phyloP scores from a whole-genome alignment of 2,888 invertebrate species.

The Ptilodon capucinus region DNA sequence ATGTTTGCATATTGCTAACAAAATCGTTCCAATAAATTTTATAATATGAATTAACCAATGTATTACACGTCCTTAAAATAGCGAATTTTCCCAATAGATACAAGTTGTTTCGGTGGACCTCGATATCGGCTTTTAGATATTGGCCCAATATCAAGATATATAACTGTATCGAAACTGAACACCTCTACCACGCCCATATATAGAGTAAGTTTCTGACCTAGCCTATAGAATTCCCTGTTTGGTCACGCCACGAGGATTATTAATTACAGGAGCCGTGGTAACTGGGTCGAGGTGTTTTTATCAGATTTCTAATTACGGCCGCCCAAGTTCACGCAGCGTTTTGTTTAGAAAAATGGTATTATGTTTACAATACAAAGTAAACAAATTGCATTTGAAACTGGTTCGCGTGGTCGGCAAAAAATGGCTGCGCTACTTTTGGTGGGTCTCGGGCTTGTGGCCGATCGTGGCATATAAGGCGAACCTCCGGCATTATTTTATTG shows the following conservation, averaged over 20 bases:
- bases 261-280: slow-evolving; percentile 59
- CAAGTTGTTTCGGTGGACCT: no score
- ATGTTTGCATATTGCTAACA: no score
- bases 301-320: slow-evolving; percentile 51
- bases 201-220: slow-evolving; percentile 53
- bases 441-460: slow-evolving; percentile 35
- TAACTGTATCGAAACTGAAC: no score
- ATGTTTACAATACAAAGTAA: slow-evolving; percentile 48
- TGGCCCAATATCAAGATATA: no score
- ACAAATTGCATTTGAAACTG: slow-evolving; percentile 40
- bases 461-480: slow-evolving; percentile 54
- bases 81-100: no score
- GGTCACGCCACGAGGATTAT: slow-evolving; percentile 57
- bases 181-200: slow-evolving; percentile 45
- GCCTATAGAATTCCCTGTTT: slow-evolving; percentile 57
- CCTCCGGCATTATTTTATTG: slow-evolving; percentile 62
- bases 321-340: slow-evolving; percentile 36
- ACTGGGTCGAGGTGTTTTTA: slow-evolving; percentile 55
- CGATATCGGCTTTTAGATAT: no score
- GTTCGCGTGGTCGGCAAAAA: slow-evolving; percentile 41
- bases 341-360: slow-evolving; percentile 36
- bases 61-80: no score
- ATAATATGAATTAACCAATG: no score
- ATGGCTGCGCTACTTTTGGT: slow-evolving; percentile 48
- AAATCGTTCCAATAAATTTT: no score